phyloP scores from a whole-genome alignment of 2,888 invertebrate species.

The Idaea aversata region DNA sequence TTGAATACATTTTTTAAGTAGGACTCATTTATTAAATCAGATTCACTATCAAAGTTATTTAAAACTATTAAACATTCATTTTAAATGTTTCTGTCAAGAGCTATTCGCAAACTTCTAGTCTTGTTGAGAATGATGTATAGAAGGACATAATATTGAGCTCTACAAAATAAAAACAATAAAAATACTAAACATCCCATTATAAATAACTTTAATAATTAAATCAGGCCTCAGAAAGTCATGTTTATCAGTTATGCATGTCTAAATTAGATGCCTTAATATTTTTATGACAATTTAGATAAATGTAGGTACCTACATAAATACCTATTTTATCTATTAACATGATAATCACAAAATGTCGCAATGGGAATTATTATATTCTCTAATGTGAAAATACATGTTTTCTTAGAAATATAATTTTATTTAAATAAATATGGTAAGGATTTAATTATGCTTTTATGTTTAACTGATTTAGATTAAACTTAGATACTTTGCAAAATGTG shows the following conservation, averaged over 20 bases:
- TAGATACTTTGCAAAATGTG: not conserved
- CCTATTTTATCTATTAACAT: not conserved
- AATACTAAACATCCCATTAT: not conserved
- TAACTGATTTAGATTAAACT: constrained; percentile 5
- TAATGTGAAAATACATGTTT: constrained; percentile 7
- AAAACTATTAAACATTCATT: no score
- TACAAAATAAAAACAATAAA: no score
- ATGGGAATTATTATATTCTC: no score
- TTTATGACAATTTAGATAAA: not conserved
- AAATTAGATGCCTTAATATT: not conserved
- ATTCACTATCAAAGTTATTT: no score
- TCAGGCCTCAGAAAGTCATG: not conserved
- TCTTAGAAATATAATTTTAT: constrained; percentile 39
- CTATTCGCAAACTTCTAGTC: no score
- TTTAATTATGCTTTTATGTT: constrained; percentile 14
- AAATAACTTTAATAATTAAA: not conserved
- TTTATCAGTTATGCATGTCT: not conserved
- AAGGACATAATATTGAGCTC: no score
- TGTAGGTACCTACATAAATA: not conserved
- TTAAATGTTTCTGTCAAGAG: no score
- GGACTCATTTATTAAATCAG: no score
- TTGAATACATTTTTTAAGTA: no score
- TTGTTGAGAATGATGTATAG: no score
- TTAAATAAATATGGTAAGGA: constrained; percentile 43
- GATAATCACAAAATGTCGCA: not conserved